These are phyloP conservation scores for Campoletis raptor DNA, from an alignment of 2,888 invertebrate species.

Conservation along the genomic window DNA sequence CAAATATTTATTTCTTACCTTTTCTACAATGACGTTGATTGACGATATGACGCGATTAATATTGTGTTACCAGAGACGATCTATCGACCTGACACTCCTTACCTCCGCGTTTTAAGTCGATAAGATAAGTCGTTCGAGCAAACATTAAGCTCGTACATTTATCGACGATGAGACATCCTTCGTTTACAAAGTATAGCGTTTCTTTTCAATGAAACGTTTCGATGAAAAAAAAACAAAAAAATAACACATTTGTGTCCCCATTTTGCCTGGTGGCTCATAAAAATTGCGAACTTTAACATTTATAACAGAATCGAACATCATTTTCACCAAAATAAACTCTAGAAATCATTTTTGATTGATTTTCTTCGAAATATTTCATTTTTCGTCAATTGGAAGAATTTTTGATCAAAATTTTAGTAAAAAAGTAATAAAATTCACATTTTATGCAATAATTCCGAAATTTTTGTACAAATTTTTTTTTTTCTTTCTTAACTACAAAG, in stretches of 20 bases:
- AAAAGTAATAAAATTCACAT: too few relatives aligned
- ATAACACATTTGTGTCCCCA: not conserved
- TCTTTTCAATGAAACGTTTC: not conserved
- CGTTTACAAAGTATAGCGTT: constrained; percentile 12
- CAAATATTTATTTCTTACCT: constrained; percentile 19
- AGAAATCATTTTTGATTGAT: too few relatives aligned
- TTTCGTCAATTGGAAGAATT: too few relatives aligned
- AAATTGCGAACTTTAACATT: not conserved
- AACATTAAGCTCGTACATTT: constrained; percentile 36
- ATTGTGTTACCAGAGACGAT: constrained; percentile 31
- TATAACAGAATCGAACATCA: not conserved
- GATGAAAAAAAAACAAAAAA: not conserved
- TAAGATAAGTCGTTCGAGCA: constrained; percentile 50
- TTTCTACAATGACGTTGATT: not conserved
- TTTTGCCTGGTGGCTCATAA: not conserved
- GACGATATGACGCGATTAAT: not conserved
- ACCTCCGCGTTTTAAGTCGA: constrained; percentile 36
- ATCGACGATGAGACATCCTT: constrained; percentile 8
- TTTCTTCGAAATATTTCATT: too few relatives aligned
- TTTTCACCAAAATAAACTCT: too few relatives aligned
- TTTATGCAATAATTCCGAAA: too few relatives aligned
- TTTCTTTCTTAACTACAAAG: too few relatives aligned
- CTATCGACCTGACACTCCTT: constrained; percentile 34
- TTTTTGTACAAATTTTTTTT: too few relatives aligned
- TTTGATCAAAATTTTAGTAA: too few relatives aligned